These are phyloP conservation scores for Dicentrarchus labrax DNA, from an alignment of 2,113 vertebrate species.

Conservation along the genomic window DNA sequence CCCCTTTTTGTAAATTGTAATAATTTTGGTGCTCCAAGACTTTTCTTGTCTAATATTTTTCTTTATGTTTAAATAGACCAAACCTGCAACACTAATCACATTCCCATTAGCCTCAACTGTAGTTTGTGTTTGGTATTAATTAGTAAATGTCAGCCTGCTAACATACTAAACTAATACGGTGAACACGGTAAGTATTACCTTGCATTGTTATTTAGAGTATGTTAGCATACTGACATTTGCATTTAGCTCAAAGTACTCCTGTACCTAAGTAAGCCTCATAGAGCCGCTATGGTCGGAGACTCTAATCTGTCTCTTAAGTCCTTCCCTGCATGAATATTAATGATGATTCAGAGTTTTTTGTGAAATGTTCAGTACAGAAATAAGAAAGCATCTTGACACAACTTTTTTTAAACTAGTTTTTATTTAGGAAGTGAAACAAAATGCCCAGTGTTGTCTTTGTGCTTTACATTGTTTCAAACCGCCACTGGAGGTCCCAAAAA, in stretches of 20 bases:
- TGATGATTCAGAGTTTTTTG: not conserved
- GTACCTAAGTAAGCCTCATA: too few species aligned
- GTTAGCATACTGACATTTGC: too few species aligned
- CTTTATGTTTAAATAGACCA: not conserved
- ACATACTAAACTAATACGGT: not conserved
- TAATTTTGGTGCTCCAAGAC: not conserved
- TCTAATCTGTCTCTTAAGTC: too few species aligned
- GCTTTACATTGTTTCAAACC: slow-evolving; percentile 88
- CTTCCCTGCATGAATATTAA: not conserved
- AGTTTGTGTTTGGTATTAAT: not conserved
- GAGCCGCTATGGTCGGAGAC: too few species aligned
- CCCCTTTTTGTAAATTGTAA: not conserved
- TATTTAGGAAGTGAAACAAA: slow-evolving; percentile 89
- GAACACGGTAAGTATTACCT: not conserved
- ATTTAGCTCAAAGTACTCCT: too few species aligned
- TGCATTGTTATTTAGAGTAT: too few species aligned
- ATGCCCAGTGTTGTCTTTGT: slow-evolving; percentile 88
- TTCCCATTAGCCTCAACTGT: not conserved
- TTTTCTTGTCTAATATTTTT: not conserved
- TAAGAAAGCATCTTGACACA: slow-evolving; percentile 1
- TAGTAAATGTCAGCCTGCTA: not conserved
- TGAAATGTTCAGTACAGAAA: not conserved
- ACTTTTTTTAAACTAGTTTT: slow-evolving; percentile 79
- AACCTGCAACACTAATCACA: not conserved
- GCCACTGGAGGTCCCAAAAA: slow-evolving; percentile 79